phyloP scores from a whole-genome alignment of 2,797 vertebrate species.

The Girardinus metallicus region DNA sequence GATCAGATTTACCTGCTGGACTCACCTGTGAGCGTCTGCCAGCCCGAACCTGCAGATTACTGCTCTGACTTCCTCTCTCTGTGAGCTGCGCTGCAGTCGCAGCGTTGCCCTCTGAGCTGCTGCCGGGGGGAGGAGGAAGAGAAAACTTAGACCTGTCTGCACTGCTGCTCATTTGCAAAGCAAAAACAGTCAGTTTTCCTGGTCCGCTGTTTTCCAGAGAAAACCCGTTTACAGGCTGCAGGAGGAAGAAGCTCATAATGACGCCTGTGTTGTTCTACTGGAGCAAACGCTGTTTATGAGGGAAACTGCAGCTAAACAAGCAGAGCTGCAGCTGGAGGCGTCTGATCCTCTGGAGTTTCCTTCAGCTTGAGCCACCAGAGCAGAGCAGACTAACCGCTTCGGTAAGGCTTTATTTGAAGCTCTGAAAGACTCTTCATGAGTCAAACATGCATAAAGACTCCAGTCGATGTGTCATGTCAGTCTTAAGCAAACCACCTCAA shows the following conservation, averaged over 20 bases:
- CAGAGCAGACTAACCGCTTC: too few relatives aligned
- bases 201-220: background rate
- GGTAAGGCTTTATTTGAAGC: too few relatives aligned
- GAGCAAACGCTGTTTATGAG: background rate
- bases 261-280: background rate
- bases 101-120: background rate
- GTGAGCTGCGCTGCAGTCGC: background rate
- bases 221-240: background rate
- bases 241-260: background rate
- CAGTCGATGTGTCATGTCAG: too few relatives aligned
- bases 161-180: slow-evolving; percentile 23
- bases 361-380: too few relatives aligned
- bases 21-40: slow-evolving; percentile 28
- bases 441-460: too few relatives aligned
- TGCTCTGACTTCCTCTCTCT: slow-evolving; percentile 28
- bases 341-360: background rate
- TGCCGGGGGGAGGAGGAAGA: slow-evolving; percentile 1
- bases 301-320: background rate
- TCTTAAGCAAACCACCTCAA: too few relatives aligned
- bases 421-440: too few relatives aligned
- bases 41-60: background rate
- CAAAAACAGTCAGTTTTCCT: slow-evolving; percentile 12
- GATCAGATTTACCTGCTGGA: slow-evolving; percentile 18
- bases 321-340: background rate
- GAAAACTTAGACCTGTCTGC: background rate